Evolutionary conservation across 1,140 invertebrate species (phyloP).

Genomic region (Nixonia krombeini): DNA sequence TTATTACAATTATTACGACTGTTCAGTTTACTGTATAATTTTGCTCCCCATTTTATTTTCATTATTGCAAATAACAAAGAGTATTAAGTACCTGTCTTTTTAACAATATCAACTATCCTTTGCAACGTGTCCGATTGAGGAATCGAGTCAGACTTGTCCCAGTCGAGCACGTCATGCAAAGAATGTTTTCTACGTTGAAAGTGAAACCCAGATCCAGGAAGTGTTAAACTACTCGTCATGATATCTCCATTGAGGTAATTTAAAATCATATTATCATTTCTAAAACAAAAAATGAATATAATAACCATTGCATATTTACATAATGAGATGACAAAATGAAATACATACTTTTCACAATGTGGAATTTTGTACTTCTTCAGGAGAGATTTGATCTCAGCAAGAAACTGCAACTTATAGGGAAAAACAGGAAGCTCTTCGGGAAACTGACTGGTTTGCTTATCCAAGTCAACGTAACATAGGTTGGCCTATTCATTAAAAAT

Average conservation of each 20-base stretch:
- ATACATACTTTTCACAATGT: conserved; percentile 65
- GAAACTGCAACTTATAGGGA: conserved; percentile 90
- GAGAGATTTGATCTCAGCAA: conserved; percentile 86
- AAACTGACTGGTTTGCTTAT: conserved; percentile 90
- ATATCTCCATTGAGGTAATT: conserved; percentile 71
- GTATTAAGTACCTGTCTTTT: conserved; percentile 79
- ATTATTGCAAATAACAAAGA: too few relatives aligned
- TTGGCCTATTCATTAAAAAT: too few relatives aligned
- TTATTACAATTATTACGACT: too few relatives aligned
- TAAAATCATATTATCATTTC: conserved; percentile 72
- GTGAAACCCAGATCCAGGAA: conserved; percentile 70
- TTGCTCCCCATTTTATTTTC: too few relatives aligned
- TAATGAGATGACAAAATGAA: background rate
- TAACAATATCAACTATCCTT: conserved; percentile 84
- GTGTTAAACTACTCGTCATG: conserved; percentile 73
- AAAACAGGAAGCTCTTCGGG: conserved; percentile 96
- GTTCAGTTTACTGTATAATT: too few relatives aligned
- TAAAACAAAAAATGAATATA: conserved; percentile 46
- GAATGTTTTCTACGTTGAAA: conserved; percentile 79
- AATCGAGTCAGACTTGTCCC: conserved; percentile 76
- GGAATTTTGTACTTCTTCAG: conserved; percentile 82
- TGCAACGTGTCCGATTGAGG: conserved; percentile 80
- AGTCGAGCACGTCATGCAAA: conserved; percentile 81
- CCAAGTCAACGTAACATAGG: conserved; percentile 96
- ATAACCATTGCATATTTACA: too few relatives aligned